Conservation (phyloP, 1,140 invertebrate species). For the honey bee (Apis mellifera) region Amel_HAv3.1 CM009945.2:6889001-6889500, state of each 20-base stretch:
- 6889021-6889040: not conserved
- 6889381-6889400: constrained; percentile 60
- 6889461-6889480: constrained; percentile 62
- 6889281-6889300: not conserved
- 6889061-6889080: not conserved
- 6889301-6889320: constrained; percentile 49
- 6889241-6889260: not conserved
- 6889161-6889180: constrained; percentile 54
- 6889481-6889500: constrained; percentile 48
- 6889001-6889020: constrained; percentile 7
- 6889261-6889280: not conserved
- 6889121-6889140: not conserved
- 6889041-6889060: too few relatives aligned
- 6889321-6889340: constrained; percentile 55
- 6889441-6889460: constrained; percentile 58
- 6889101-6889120: not conserved
- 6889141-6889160: not conserved
- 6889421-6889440: constrained; percentile 47
- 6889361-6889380: constrained; percentile 76
- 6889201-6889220: constrained; percentile 37
- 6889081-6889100: not conserved
- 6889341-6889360: constrained; percentile 76
- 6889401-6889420: constrained; percentile 40
- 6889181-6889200: constrained; percentile 56
- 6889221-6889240: constrained; percentile 48